A percentile compares a stretch with the other conserved stretches of the same genome.
phyloP scores from a whole-genome alignment of 2,888 invertebrate genomes.

The Metacarcinus magister region DNA sequence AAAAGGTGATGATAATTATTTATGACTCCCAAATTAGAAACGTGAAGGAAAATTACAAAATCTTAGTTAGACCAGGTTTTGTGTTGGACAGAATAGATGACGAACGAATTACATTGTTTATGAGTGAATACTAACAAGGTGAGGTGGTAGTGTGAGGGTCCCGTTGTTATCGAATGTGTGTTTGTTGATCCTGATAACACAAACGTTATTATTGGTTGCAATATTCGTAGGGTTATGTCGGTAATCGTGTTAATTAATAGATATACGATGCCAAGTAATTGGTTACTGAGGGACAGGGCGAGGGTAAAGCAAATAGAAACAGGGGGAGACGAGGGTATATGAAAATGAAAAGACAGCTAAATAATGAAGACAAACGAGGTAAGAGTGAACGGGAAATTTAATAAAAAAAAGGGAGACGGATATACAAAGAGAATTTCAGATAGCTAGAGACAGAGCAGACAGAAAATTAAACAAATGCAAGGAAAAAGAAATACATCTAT shows the following conservation, averaged over 20 bases:
- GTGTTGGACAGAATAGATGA: background rate
- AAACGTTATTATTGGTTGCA: constrained; percentile 20
- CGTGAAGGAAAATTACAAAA: background rate
- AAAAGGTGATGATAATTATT: background rate
- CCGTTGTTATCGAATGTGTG: background rate
- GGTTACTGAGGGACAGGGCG: constrained; percentile 21
- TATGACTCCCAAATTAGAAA: background rate
- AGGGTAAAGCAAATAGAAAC: background rate
- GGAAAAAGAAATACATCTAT: background rate
- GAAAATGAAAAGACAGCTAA: background rate
- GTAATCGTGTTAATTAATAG: constrained; percentile 31
- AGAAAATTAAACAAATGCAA: background rate
- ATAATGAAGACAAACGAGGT: constrained; percentile 32
- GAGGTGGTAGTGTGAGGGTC: background rate
- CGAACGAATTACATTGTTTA: background rate
- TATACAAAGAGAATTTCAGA: background rate
- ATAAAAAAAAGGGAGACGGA: background rate
- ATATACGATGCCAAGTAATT: constrained; percentile 1
- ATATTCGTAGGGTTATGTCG: background rate
- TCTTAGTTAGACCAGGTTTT: background rate
- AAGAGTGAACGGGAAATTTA: background rate
- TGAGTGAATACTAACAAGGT: background rate
- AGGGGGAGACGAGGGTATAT: background rate
- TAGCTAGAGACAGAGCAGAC: background rate
- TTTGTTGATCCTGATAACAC: background rate